These are phyloP conservation scores for Athrips mouffetella DNA, from an alignment of 2,888 invertebrate genomes.

Conservation along the genomic window DNA sequence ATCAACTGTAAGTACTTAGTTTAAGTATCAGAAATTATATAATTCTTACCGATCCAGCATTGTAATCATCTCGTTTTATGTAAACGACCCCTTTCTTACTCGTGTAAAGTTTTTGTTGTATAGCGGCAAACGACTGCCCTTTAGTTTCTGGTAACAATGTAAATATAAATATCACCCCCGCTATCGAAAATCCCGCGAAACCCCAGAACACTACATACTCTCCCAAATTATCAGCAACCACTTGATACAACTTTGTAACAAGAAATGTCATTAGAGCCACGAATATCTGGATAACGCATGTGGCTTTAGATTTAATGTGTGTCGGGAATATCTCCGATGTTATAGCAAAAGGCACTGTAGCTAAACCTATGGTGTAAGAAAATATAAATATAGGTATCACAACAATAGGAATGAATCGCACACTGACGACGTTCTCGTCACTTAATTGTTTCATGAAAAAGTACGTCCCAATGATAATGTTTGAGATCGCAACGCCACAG, in stretches of 20 bases:
- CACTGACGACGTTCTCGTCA: constrained; percentile 59
- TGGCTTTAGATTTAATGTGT: constrained; percentile 81
- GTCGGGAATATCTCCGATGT: constrained; percentile 82
- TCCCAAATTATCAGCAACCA: constrained; percentile 71
- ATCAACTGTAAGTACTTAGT: not conserved
- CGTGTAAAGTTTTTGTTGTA: constrained; percentile 69
- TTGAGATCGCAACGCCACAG: constrained; percentile 71
- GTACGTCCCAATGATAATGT: constrained; percentile 74
- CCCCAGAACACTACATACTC: constrained; percentile 77
- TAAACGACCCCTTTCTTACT: constrained; percentile 57
- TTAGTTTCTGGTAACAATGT: constrained; percentile 79
- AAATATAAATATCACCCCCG: constrained; percentile 74
- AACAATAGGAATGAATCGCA: constrained; percentile 77
- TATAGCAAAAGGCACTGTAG: constrained; percentile 80
- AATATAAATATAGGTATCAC: constrained; percentile 80
- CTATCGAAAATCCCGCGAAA: constrained; percentile 67
- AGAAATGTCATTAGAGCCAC: constrained; percentile 79
- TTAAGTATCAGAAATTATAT: constrained; percentile 27
- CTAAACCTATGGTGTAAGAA: constrained; percentile 80
- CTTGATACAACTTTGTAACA: constrained; percentile 78
- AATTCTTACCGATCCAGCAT: constrained; percentile 52
- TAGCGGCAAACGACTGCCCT: constrained; percentile 79
- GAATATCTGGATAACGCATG: constrained; percentile 80
- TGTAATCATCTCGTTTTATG: constrained; percentile 53
- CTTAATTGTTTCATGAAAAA: constrained; percentile 73